Evolutionary conservation across 1,140 invertebrate genomes (phyloP).

Genomic region (Papilio aristodemus): DNA sequence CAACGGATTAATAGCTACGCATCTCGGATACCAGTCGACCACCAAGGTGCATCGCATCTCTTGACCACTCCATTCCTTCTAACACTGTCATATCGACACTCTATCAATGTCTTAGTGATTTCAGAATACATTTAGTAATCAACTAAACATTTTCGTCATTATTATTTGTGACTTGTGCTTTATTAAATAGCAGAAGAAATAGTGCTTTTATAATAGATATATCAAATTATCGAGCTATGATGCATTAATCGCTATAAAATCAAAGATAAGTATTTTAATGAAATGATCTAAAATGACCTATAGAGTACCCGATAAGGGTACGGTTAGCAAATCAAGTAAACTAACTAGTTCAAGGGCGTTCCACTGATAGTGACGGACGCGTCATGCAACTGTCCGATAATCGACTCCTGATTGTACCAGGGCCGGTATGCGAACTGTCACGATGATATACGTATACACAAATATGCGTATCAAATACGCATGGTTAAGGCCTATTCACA

Average conservation of each 20-base stretch:
- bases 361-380: constrained; percentile 27
- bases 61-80: not conserved
- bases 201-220: too few relatives aligned
- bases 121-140: not conserved
- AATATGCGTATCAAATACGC: constrained; percentile 8
- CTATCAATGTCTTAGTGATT: not conserved
- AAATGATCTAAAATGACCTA: constrained; percentile 45
- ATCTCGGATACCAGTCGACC: constrained; percentile 54
- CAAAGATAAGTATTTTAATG: constrained; percentile 35
- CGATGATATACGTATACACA: constrained; percentile 2
- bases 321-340: constrained; percentile 44
- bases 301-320: constrained; percentile 48
- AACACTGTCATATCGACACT: too few relatives aligned
- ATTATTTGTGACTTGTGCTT: too few relatives aligned
- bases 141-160: too few relatives aligned
- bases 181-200: too few relatives aligned
- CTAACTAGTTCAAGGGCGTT: constrained; percentile 55
- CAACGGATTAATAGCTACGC: constrained; percentile 67
- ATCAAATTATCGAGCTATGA: not conserved
- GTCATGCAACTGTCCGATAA: constrained; percentile 24
- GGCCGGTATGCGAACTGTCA: not conserved
- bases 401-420: constrained; percentile 19
- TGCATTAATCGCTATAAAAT: constrained; percentile 37
- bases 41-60: constrained; percentile 37
- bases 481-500: too few relatives aligned